phyloP scores from a whole-genome alignment of 2,888 invertebrate species.

The Cistogaster globosa region DNA sequence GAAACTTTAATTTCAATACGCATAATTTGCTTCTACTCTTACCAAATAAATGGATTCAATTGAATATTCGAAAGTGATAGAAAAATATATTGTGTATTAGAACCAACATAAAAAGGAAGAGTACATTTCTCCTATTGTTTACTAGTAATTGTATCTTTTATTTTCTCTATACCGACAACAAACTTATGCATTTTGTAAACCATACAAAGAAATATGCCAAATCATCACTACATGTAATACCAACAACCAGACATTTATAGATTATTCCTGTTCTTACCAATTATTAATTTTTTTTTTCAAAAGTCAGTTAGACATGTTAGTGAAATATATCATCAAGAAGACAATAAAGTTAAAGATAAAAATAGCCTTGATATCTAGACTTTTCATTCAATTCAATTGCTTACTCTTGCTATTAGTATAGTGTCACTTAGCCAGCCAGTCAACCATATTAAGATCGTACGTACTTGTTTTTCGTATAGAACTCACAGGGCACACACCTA shows the following conservation, averaged over 20 bases:
- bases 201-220: conserved; percentile 54
- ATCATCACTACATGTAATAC: conserved; percentile 58
- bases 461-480: conserved; percentile 34
- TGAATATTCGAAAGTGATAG: no score
- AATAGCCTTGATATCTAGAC: background rate
- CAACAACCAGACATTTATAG: conserved; percentile 42
- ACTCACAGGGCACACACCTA: conserved; percentile 64
- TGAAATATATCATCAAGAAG: conserved; percentile 61
- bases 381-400: conserved; percentile 46
- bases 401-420: conserved; percentile 58
- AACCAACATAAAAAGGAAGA: background rate
- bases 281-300: background rate
- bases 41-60: no score
- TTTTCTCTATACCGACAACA: conserved; percentile 13
- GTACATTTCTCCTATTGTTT: conserved; percentile 35
- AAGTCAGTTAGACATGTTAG: conserved; percentile 55
- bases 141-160: background rate
- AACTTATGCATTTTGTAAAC: conserved; percentile 58
- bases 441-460: conserved; percentile 13
- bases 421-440: conserved; percentile 48
- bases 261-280: conserved; percentile 11
- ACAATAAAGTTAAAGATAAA: conserved; percentile 56
- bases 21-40: no score
- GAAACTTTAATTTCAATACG: no score
- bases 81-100: no score